These are phyloP conservation scores for Trichogramma pretiosum DNA, from an alignment of 1,140 invertebrate species.

Conservation along the genomic window DNA sequence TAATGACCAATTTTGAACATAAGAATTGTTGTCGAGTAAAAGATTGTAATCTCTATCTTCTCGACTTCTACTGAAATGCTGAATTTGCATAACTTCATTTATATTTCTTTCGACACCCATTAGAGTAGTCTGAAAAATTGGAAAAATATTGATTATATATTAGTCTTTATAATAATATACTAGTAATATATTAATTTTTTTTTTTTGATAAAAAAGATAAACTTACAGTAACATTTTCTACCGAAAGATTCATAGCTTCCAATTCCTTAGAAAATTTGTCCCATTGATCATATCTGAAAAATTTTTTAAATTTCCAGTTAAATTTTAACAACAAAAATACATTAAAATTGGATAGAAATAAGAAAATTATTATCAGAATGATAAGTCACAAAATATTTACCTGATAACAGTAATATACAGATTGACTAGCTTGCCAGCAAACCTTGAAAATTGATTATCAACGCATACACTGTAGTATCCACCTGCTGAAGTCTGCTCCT, in stretches of 20 bases:
- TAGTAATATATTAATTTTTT: neutral
- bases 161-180: neutral
- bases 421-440: slow-evolving; percentile 86
- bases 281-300: slow-evolving; percentile 78
- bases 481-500: slow-evolving; percentile 67
- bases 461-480: slow-evolving; percentile 91
- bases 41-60: slow-evolving; percentile 76
- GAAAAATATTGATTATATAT: neutral
- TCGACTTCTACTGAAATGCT: slow-evolving; percentile 66
- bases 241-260: slow-evolving; percentile 75
- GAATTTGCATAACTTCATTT: slow-evolving; percentile 75
- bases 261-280: slow-evolving; percentile 84
- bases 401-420: slow-evolving; percentile 88
- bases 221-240: slow-evolving; percentile 81
- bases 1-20: slow-evolving; percentile 80
- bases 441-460: slow-evolving; percentile 89
- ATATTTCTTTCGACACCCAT: slow-evolving; percentile 72
- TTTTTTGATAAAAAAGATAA: too few relatives aligned
- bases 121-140: slow-evolving; percentile 56
- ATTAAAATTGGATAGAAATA: too few relatives aligned
- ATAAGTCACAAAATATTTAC: slow-evolving; percentile 29
- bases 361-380: too few relatives aligned
- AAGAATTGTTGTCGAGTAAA: slow-evolving; percentile 72
- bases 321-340: too few relatives aligned
- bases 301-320: too few relatives aligned